Evolutionary conservation across 2,888 invertebrate genomes (phyloP).

Genomic region (Caenorhabditis sinica): DNA sequence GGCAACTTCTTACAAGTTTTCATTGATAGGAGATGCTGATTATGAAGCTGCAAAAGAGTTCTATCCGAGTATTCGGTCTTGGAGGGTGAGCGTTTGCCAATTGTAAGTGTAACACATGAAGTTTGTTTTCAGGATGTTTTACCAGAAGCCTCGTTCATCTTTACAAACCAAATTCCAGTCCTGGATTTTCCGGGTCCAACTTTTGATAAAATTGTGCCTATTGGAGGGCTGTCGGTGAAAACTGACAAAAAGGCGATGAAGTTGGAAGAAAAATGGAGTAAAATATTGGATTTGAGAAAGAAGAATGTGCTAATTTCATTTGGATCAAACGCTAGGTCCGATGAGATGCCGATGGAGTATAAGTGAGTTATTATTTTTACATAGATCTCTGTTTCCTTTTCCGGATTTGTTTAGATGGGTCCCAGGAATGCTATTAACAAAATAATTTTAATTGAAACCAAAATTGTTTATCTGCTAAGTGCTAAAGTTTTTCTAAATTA

Average conservation of each 20-base stretch:
- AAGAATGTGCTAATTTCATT: slow-evolving; percentile 49
- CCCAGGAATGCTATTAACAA: too few species aligned
- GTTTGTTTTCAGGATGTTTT: slow-evolving; percentile 12
- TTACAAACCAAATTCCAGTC: slow-evolving; percentile 24
- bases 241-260: slow-evolving; percentile 16
- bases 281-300: slow-evolving; percentile 19
- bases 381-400: too few species aligned
- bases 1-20: slow-evolving; percentile 2
- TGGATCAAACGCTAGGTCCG: slow-evolving; percentile 39
- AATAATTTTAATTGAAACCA: too few species aligned
- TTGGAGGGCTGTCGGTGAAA: slow-evolving; percentile 47
- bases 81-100: slow-evolving; percentile 11
- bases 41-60: slow-evolving; percentile 1
- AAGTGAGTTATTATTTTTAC: slow-evolving; percentile 45
- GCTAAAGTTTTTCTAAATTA: too few species aligned
- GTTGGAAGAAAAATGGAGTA: slow-evolving; percentile 38
- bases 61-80: slow-evolving; percentile 17
- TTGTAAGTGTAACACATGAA: too few species aligned
- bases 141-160: slow-evolving; percentile 38
- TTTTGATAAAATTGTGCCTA: slow-evolving; percentile 49
- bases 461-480: too few species aligned
- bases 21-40: slow-evolving; percentile 18
- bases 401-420: too few species aligned
- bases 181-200: slow-evolving; percentile 52
- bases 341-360: slow-evolving; percentile 41